Percentiles rank a stretch among this genome's conserved stretches.
These are phyloP conservation scores for Athalia circularis DNA, from an alignment of 2,888 invertebrate species.

Conservation along the genomic window DNA sequence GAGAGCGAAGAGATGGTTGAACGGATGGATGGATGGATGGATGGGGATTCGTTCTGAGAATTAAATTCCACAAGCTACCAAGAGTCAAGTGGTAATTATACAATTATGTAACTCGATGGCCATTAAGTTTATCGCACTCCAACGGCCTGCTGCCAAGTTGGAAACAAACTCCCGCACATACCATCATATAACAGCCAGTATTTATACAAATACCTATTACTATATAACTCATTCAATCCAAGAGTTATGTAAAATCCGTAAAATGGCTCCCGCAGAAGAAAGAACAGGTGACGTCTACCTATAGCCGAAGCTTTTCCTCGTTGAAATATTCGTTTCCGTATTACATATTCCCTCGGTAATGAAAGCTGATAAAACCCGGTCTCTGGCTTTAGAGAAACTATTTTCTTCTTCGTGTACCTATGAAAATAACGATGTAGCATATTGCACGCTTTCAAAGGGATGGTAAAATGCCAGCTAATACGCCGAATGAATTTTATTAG, in stretches of 20 bases:
- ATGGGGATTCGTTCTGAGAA: slow-evolving; percentile 55
- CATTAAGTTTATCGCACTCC: slow-evolving; percentile 56
- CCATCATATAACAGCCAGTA: slow-evolving; percentile 3
- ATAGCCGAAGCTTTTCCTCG: too few species aligned
- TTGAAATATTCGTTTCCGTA: too few species aligned
- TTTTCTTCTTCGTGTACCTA: too few species aligned
- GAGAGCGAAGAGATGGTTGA: neutral
- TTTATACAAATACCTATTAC: neutral
- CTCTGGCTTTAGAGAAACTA: too few species aligned
- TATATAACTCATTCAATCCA: slow-evolving; percentile 8
- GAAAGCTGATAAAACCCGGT: too few species aligned
- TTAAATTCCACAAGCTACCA: slow-evolving; percentile 51
- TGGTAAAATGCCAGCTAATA: neutral
- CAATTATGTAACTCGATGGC: slow-evolving; percentile 60
- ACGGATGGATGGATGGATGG: neutral
- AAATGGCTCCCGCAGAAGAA: too few species aligned
- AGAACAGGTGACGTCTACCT: too few species aligned
- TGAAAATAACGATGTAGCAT: neutral
- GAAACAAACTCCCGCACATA: slow-evolving; percentile 15
- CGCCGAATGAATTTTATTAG: slow-evolving; percentile 17
- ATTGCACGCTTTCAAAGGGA: slow-evolving; percentile 30
- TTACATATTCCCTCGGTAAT: too few species aligned
- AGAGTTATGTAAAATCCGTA: neutral
- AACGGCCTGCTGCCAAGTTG: slow-evolving; percentile 14
- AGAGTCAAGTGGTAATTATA: slow-evolving; percentile 62